Evolutionary conservation across 1,140 invertebrate genomes (phyloP).

Genomic region (Leptinotarsa defecta): DNA sequence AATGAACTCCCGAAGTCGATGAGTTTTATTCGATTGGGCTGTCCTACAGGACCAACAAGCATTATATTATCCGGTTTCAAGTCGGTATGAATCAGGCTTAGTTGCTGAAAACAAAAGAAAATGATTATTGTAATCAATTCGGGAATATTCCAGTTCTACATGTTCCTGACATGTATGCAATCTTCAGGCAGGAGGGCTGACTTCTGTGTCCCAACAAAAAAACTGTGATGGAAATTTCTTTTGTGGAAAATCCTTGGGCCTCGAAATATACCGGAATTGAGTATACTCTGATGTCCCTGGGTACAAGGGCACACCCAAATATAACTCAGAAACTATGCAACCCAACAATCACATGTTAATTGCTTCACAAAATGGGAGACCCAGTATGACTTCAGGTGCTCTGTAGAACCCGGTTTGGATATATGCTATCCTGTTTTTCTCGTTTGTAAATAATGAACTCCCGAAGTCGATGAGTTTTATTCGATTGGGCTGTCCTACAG

Average conservation of each 20-base stretch:
- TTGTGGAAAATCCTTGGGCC: constrained; percentile 90
- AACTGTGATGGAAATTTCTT: constrained; percentile 98
- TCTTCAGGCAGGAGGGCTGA: constrained; percentile 96
- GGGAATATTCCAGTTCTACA: constrained; percentile 73
- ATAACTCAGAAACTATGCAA: constrained; percentile 98
- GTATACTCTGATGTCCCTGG: constrained; percentile 99
- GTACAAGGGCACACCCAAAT: constrained; percentile 99
- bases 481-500: constrained; percentile 85
- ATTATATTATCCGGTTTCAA: too few species aligned
- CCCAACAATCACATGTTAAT: constrained; percentile 99
- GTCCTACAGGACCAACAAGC: constrained; percentile 57
- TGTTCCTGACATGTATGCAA: constrained; percentile 98
- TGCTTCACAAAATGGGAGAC: constrained; percentile 97
- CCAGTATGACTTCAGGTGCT: constrained; percentile 98
- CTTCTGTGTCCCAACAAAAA: constrained; percentile 96
- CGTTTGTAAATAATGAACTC: constrained; percentile 97
- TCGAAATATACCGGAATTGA: constrained; percentile 90
- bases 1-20: constrained; percentile 99
- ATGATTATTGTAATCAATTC: too few species aligned
- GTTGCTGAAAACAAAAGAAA: too few species aligned
- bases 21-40: constrained; percentile 96
- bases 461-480: constrained; percentile 99
- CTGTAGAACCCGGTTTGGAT: constrained; percentile 97
- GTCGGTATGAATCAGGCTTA: too few species aligned
- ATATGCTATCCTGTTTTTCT: constrained; percentile 99